phyloP scores from a whole-genome alignment of 2,888 invertebrate species.

The Yponomeuta cagnagella region DNA sequence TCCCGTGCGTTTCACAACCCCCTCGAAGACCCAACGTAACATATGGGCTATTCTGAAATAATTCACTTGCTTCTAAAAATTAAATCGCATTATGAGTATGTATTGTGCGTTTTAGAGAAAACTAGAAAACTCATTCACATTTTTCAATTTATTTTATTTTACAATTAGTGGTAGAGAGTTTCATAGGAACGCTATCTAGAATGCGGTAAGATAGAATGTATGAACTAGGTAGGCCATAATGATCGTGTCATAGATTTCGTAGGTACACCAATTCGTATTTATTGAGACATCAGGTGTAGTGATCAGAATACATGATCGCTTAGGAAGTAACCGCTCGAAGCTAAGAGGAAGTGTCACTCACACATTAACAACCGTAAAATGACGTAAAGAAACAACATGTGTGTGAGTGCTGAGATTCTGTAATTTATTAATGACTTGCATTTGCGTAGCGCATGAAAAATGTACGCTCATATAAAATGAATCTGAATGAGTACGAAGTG shows the following conservation, averaged over 20 bases:
- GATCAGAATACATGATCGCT: background rate
- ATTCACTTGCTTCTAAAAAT: background rate
- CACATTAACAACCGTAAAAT: constrained; percentile 36
- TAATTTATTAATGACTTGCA: constrained; percentile 68
- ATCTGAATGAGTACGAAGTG: constrained; percentile 42
- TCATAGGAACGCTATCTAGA: too few relatives aligned
- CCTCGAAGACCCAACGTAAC: constrained; percentile 20
- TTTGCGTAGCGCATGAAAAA: constrained; percentile 65
- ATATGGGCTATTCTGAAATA: background rate
- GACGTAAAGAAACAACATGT: constrained; percentile 44
- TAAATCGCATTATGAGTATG: too few relatives aligned
- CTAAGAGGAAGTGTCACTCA: constrained; percentile 25
- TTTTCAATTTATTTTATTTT: too few relatives aligned
- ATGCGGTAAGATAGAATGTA: too few relatives aligned
- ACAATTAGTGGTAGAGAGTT: too few relatives aligned
- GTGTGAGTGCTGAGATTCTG: constrained; percentile 44
- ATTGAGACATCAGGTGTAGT: background rate
- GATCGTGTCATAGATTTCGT: background rate
- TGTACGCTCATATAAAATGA: constrained; percentile 54
- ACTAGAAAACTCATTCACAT: too few relatives aligned
- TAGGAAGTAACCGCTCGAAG: constrained; percentile 21
- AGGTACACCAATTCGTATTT: background rate
- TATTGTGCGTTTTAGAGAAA: too few relatives aligned
- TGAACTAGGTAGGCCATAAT: too few relatives aligned
- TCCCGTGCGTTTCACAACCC: constrained; percentile 21